Evolutionary conservation across 2,888 invertebrate genomes (phyloP).

Genomic region (Leptopilina syphax): DNA sequence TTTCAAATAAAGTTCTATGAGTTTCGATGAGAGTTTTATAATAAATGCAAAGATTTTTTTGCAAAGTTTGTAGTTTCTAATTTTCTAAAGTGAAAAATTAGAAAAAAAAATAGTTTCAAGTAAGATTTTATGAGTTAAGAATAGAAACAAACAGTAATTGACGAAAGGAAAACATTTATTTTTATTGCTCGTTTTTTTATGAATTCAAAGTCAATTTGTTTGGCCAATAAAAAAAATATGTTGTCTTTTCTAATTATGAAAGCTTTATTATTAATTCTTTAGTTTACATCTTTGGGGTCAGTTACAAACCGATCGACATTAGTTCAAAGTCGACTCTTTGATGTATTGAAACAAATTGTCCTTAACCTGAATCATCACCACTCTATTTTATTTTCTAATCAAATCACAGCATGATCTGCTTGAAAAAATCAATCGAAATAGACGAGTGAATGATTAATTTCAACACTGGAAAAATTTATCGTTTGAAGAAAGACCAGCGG

Average conservation of each 20-base stretch:
- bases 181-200: too few species aligned
- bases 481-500: too few species aligned
- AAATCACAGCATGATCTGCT: constrained; percentile 13
- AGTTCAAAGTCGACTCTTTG: constrained; percentile 36
- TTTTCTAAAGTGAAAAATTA: too few species aligned
- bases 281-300: not conserved
- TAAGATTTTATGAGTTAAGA: not conserved
- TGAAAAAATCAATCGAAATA: constrained; percentile 8
- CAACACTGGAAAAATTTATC: not conserved
- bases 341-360: constrained; percentile 32
- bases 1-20: too few species aligned
- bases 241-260: constrained; percentile 16
- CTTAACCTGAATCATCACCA: constrained; percentile 36
- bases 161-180: too few species aligned
- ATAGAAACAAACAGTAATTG: too few species aligned
- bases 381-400: constrained; percentile 32
- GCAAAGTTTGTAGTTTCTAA: too few species aligned
- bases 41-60: too few species aligned
- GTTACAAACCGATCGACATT: constrained; percentile 5
- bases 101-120: not conserved
- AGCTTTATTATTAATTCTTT: not conserved
- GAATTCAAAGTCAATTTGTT: too few species aligned
- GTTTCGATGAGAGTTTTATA: too few species aligned
- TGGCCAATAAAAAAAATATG: not conserved
- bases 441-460: constrained; percentile 3